Percentiles rank a stretch among this genome's conserved stretches.
These are phyloP conservation scores for Chaetops frenatus DNA, from an alignment of 2,113 vertebrate genomes.

Conservation along the genomic window DNA sequence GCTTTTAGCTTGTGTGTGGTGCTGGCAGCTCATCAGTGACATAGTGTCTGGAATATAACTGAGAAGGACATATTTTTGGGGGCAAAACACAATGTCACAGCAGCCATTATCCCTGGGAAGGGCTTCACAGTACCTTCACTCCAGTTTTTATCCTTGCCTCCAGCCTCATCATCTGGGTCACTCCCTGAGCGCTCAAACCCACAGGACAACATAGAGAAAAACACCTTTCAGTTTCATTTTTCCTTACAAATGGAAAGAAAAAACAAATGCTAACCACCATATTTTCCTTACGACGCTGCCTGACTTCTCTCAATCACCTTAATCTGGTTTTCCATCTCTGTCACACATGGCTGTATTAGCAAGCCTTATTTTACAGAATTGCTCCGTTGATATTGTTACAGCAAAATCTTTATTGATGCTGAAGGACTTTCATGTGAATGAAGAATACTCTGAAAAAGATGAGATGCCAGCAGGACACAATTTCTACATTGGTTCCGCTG, in stretches of 20 bases:
- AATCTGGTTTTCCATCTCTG: neutral
- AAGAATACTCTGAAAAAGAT: neutral
- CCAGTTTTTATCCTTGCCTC: neutral
- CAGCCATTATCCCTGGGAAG: neutral
- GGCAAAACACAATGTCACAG: neutral
- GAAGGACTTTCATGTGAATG: neutral
- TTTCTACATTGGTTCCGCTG: fast-evolving
- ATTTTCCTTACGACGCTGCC: neutral
- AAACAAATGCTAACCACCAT: neutral
- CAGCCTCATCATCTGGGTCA: neutral
- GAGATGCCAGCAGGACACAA: neutral
- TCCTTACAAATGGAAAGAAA: neutral
- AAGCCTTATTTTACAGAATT: neutral
- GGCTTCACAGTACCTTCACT: neutral
- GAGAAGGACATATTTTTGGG: fast-evolving
- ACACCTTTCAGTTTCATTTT: neutral
- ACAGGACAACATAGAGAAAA: neutral
- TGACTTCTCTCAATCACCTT: neutral
- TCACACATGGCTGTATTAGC: neutral
- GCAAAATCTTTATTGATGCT: neutral
- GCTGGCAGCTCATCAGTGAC: neutral
- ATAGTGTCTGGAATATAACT: neutral
- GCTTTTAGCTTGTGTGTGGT: neutral
- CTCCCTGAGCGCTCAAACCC: fast-evolving
- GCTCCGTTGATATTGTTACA: neutral